Evolutionary conservation across 2,797 vertebrate genomes (phyloP).

Genomic region (Antennarius maculatus): DNA sequence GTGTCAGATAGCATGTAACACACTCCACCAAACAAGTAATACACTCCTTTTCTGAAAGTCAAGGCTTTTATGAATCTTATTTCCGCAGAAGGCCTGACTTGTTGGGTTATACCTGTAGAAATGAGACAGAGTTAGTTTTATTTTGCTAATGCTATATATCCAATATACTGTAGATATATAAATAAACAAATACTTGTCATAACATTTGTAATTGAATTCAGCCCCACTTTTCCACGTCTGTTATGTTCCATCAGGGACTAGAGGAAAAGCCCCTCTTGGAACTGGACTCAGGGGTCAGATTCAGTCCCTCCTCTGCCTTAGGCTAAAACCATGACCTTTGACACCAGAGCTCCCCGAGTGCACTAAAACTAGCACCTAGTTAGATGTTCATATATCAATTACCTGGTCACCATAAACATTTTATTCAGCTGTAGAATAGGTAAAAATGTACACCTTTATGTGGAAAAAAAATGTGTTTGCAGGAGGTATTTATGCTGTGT

Average conservation of each 20-base stretch:
- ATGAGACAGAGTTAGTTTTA: neutral
- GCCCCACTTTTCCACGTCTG: neutral
- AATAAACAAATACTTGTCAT: neutral
- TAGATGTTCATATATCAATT: constrained; percentile 49
- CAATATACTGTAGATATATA: too few relatives aligned
- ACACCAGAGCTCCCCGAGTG: constrained; percentile 52
- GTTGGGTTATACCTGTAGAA: constrained; percentile 6
- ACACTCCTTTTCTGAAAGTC: constrained; percentile 30
- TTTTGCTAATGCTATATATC: too few relatives aligned
- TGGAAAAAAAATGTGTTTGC: neutral
- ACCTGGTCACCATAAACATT: constrained; percentile 37
- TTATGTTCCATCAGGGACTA: neutral
- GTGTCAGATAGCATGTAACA: constrained; percentile 46
- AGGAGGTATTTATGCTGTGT: neutral
- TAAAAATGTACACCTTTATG: constrained; percentile 7
- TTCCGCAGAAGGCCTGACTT: neutral
- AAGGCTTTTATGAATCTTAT: constrained; percentile 28
- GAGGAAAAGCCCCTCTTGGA: constrained; percentile 46
- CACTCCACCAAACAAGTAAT: constrained; percentile 47
- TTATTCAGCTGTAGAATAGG: constrained; percentile 7
- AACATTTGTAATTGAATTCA: neutral
- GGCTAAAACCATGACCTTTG: constrained; percentile 58
- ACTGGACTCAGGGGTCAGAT: constrained; percentile 52
- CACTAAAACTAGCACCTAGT: constrained; percentile 27
- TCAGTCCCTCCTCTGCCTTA: constrained; percentile 41